Evolutionary conservation across 2,797 vertebrate genomes (phyloP), one percentile per base, ranked within the genome.

Genomic region (Percopsis omiscomaycus): DNA sequence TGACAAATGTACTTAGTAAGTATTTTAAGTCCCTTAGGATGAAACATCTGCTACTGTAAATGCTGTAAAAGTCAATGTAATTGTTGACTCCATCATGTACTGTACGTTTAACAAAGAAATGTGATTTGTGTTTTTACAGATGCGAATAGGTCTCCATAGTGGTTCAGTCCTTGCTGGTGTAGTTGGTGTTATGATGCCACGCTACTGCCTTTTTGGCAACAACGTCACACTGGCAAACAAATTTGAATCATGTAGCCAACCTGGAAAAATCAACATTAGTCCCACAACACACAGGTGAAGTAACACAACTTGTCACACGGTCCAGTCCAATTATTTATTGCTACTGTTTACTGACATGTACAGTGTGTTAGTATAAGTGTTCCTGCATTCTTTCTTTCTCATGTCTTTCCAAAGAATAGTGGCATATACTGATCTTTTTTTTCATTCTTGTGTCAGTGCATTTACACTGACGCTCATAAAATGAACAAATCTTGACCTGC

Each of bases 181-280:
- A 12, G 98, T 99, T 29, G 98, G 98, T 12, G 97, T 99, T 53
- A 96, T 88, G 89, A 99, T 99, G 98, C 98, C 98, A 16, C 95
- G 98, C n/a, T 99, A 99, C 58, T 99, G 98, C 80, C 95, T 99
- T 69, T 99, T 99, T 75, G 98, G 98, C 68, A 99, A 99, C 86
- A 98, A 99, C 5, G 98, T 99, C 73, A 97, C 98, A 2, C 82
- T 99, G 89, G 97, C 98, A 66, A 99, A 99, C 87, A 98, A 98
- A 77, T 98, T 99, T 89, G 98, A 99, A 82, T 99, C 98, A 27
- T 94, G 95, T 90, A 98, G 98, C 75, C 77, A 94, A 57, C 96
- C 96, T 1, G 89, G 96, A 72, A 96, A 91, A 87, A 97, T 98
- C 90, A 98, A 99, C 53, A 91, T 99, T 86, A 99, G 98, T 80